Base-by-base conservation (phyloP, 2,888 invertebrate genomes). In the Pheosia tremula region DNA sequence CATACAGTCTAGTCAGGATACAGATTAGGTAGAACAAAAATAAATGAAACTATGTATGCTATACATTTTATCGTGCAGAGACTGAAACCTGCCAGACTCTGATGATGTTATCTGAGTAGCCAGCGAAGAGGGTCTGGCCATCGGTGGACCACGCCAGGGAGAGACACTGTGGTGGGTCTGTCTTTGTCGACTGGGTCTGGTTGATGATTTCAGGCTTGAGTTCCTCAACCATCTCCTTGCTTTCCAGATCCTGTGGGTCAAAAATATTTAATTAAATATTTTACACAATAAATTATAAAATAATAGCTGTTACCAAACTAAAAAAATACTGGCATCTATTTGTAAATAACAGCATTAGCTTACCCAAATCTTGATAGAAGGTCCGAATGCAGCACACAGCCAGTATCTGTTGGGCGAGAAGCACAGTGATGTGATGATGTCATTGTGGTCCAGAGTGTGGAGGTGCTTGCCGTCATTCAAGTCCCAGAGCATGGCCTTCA, bases 391-490 rank as follows among this genome's bases (percentile, higher is more conserved):
- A 84, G 99, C 99, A 91, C 99, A 99, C 72, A 99, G 95, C 99
- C 99, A 99, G 87, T 99, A 99, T 86, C 99, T 96, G 95, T 99
- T 99, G 69, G 99, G 99, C 71, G 99, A 99, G 97, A 99, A 99
- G 96, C 98, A 98, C 80, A 99, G 94, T 5, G 99, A 98, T 80
- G 99, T 99, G 94, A 99, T 99, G 89, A 98, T 98, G 87, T 99
- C 99, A 91, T 98, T 99, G 91, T 99, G 99, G 87, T 99, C 99
- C 83, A 99, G 94, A 11, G 99, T 99, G 95, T 99, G 99, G 86
- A 99, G 95, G 91, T 99, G 99, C 94, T 99, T 99, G 94, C 99
- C 99, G 87, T 99, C 99, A 91, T 99, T 99, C 87, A 99, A 94
- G 92, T 99, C 99, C 99, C 99, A 99, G 74, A 99, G 95, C 97